Evolutionary conservation across 2,797 vertebrate genomes (phyloP), one percentile per base, ranked within the genome.

Genomic region (Alfaro cultratus): DNA sequence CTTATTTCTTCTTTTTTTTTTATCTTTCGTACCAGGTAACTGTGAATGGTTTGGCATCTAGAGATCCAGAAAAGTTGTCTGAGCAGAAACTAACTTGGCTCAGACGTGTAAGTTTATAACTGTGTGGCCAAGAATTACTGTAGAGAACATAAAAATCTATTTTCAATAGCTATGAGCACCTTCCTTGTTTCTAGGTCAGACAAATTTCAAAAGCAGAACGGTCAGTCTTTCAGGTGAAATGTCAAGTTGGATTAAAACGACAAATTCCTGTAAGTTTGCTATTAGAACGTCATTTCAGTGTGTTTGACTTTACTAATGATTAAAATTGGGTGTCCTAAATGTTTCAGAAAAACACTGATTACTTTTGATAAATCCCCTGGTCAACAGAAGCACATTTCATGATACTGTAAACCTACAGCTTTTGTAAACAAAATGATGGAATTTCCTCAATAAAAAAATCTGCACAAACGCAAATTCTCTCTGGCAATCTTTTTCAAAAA

Each of bases 401-500:
- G 81, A 80, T 46, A 85, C 78, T 90, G 84, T 89, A 93, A 86
- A 89, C 90, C 82, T 80, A 79, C 73, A 85, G 90, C 89, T 91
- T 93, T 91, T 91, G 89, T 94, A 92, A 94, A 90, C 83, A 55
- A 55, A 87, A 53, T 29, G 18, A 83, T 84, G 84, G 91, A 77
- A 91, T 93, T 89, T 93, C 86, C 82, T 93, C 89, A 93, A 94
- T 93, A 91, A 55, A 55, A 90, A 55, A 93, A 90, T 82, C 85
- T 70, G 51, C 76, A 80, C 62, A 57, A 78, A 39, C 6, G 13
- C n/a, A 43, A 71, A 67, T 2, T 1, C 31, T 29, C 5, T 26
- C 16, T 6, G 47, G 34, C 34, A 10, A n/a, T 51, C 21, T 73
- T 64, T 36, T 64, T 36, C 16, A 64, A 31, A 64, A 31, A 2